Conservation (phyloP, 2,888 invertebrate genomes). For the Ectemnius cavifrons region DNA sequence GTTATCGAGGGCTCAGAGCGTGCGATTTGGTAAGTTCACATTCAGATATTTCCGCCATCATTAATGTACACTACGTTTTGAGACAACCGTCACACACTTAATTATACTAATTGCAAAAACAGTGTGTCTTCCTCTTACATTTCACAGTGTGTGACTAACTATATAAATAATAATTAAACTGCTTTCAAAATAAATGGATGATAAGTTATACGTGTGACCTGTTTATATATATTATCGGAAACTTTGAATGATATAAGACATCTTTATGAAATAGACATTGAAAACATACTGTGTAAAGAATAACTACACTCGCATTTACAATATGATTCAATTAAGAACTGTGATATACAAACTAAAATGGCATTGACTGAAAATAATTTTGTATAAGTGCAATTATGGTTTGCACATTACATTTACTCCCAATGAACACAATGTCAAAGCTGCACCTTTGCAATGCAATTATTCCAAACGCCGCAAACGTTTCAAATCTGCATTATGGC, state of each 20-base stretch:
- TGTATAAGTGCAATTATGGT: conserved; percentile 21
- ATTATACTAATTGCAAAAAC: conserved; percentile 50
- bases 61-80: conserved; percentile 41
- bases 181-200: conserved; percentile 21
- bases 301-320: no score
- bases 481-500: no score
- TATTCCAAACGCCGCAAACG: not conserved
- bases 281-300: not conserved
- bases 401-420: conserved; percentile 17
- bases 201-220: conserved; percentile 27
- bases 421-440: conserved; percentile 39
- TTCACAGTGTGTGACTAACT: conserved; percentile 63
- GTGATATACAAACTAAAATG: not conserved
- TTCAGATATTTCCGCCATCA: conserved; percentile 53
- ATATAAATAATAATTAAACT: conserved; percentile 31
- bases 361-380: conserved; percentile 26
- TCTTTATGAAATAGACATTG: no score
- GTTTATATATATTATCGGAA: conserved; percentile 28
- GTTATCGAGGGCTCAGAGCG: conserved; percentile 76
- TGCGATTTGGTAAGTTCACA: conserved; percentile 74
- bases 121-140: conserved; percentile 39
- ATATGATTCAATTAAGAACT: not conserved
- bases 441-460: conserved; percentile 44
- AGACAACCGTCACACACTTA: conserved; percentile 41
- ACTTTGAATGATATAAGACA: no score